Conservation (phyloP, 2,888 invertebrate genomes). For the Diploptera punctata region DNA sequence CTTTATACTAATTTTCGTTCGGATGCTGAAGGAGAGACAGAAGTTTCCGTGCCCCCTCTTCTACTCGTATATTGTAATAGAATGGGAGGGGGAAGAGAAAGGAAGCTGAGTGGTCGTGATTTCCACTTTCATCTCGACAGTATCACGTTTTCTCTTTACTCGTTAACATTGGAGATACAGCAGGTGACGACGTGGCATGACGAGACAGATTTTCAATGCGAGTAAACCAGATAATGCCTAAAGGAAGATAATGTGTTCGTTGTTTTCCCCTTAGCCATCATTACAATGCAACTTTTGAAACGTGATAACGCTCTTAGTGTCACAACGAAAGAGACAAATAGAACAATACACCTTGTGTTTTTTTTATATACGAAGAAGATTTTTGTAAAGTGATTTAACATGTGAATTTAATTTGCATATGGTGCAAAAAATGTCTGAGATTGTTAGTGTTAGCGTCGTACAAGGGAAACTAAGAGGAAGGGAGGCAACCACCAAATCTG, state of each 20-base stretch:
- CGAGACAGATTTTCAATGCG: not conserved
- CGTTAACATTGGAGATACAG: not conserved
- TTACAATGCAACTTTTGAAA: conserved; percentile 23
- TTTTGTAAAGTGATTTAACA: too few species aligned
- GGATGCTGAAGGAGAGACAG: too few species aligned
- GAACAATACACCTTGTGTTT: too few species aligned
- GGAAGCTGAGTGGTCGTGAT: not conserved
- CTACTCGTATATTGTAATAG: too few species aligned
- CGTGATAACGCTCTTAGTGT: not conserved
- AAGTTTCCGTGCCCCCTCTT: too few species aligned
- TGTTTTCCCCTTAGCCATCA: conserved; percentile 9
- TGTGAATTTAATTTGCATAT: not conserved
- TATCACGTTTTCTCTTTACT: not conserved
- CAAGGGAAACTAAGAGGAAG: conserved; percentile 26
- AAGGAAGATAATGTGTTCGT: not conserved
- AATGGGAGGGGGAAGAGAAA: too few species aligned
- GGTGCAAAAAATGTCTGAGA: not conserved
- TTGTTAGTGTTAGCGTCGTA: conserved; percentile 5
- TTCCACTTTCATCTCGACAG: not conserved
- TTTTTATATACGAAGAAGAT: too few species aligned
- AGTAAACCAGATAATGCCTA: not conserved
- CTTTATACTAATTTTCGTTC: too few species aligned
- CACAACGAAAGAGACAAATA: too few species aligned
- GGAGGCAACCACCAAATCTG: conserved; percentile 23
- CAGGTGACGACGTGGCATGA: not conserved